These are phyloP conservation scores for Onychomys leucogaster DNA, from an alignment of 2,797 vertebrate genomes.

Conservation along the genomic window DNA sequence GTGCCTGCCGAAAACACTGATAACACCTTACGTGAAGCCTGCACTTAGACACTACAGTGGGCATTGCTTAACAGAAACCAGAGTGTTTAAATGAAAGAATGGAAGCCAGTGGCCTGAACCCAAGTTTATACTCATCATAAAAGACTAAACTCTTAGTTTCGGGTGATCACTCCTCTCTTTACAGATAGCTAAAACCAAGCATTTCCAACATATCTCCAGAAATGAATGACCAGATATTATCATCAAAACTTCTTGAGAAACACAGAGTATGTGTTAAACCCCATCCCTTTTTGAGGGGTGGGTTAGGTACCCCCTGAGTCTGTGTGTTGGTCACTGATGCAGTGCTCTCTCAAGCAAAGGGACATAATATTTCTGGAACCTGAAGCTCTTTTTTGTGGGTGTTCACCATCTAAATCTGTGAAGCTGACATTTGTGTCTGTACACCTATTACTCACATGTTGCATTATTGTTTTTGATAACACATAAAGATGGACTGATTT, in stretches of 20 bases:
- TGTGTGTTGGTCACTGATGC: constrained; percentile 32
- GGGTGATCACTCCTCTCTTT: neutral
- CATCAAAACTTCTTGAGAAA: constrained; percentile 12
- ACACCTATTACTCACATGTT: neutral
- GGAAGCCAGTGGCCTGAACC: neutral
- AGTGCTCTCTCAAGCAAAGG: neutral
- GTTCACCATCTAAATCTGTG: neutral
- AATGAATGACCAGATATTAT: constrained; percentile 17
- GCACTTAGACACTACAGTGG: neutral
- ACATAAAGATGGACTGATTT: neutral
- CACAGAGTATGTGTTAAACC: neutral
- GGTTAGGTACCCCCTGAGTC: neutral
- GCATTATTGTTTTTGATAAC: neutral
- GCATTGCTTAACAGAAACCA: constrained; percentile 10
- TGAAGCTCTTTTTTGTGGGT: neutral
- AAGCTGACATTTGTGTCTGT: neutral
- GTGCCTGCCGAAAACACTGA: constrained; percentile 32
- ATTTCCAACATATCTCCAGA: neutral
- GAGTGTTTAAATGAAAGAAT: neutral
- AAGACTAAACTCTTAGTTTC: neutral
- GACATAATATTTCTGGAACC: neutral
- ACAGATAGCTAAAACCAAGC: neutral
- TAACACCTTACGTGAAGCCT: constrained; percentile 37
- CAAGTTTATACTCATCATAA: neutral
- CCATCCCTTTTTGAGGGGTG: neutral